These are phyloP conservation scores for Alligator sinensis DNA, from an alignment of 2,113 vertebrate species.

Conservation along the genomic window DNA sequence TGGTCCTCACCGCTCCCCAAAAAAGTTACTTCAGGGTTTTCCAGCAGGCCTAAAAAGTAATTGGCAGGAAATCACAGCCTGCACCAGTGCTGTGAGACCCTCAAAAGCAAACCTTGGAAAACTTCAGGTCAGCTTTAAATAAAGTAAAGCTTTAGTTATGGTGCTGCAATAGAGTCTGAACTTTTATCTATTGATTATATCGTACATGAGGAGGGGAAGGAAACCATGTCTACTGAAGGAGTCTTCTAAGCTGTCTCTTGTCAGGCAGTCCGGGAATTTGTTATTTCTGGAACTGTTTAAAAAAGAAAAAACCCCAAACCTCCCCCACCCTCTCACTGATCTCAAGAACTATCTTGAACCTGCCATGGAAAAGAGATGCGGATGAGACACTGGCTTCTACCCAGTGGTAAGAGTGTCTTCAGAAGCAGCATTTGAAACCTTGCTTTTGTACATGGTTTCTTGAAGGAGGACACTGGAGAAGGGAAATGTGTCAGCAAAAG, in stretches of 20 bases:
- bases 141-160: not conserved
- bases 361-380: not conserved
- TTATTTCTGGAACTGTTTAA: not conserved
- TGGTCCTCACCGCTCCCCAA: not conserved
- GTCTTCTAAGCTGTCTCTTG: not conserved
- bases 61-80: not conserved
- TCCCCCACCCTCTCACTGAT: not conserved
- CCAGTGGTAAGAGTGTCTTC: not conserved
- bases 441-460: not conserved
- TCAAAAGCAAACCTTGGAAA: conserved; percentile 3
- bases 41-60: not conserved
- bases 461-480: not conserved
- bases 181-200: not conserved
- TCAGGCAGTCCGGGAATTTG: not conserved
- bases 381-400: not conserved
- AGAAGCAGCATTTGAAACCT: not conserved
- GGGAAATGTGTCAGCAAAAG: not conserved
- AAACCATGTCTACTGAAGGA: not conserved
- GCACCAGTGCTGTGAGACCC: not conserved
- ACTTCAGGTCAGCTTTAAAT: not conserved
- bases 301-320: not conserved
- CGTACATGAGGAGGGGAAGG: not conserved
- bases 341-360: not conserved
- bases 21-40: not conserved
- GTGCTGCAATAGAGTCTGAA: not conserved